Conservation (phyloP, 2,113 vertebrate genomes). For the Anhinga rufa region DNA sequence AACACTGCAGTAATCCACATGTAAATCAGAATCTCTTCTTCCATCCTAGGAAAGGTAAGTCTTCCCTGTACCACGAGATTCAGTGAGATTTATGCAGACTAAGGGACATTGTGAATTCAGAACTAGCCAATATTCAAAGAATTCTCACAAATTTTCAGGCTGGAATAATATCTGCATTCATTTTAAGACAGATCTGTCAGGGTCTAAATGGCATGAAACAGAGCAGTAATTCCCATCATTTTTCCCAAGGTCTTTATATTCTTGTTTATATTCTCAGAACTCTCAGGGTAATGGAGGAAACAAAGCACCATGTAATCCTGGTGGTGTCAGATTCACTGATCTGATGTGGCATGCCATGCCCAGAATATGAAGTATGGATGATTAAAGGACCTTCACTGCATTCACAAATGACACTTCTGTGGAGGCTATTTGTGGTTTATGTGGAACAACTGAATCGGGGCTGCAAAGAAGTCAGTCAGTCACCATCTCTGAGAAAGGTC, state of each 20-base stretch:
- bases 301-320: neutral
- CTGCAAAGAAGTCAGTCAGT: neutral
- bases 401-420: neutral
- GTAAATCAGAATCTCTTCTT: neutral
- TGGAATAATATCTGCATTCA: neutral
- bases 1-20: neutral
- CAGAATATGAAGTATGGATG: neutral
- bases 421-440: neutral
- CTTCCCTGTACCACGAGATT: neutral
- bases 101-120: neutral
- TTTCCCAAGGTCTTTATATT: neutral
- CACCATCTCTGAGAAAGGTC: neutral
- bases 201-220: neutral
- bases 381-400: neutral
- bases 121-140: neutral
- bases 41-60: neutral
- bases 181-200: neutral
- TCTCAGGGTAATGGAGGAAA: neutral
- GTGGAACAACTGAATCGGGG: neutral
- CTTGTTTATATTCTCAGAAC: neutral
- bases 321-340: neutral
- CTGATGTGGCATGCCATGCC: neutral
- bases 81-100: neutral
- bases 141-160: neutral
- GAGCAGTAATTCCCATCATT: conserved; percentile 2